These are phyloP conservation scores for Eospalax fontanierii DNA, from an alignment of 2,797 vertebrate genomes.

Conservation along the genomic window DNA sequence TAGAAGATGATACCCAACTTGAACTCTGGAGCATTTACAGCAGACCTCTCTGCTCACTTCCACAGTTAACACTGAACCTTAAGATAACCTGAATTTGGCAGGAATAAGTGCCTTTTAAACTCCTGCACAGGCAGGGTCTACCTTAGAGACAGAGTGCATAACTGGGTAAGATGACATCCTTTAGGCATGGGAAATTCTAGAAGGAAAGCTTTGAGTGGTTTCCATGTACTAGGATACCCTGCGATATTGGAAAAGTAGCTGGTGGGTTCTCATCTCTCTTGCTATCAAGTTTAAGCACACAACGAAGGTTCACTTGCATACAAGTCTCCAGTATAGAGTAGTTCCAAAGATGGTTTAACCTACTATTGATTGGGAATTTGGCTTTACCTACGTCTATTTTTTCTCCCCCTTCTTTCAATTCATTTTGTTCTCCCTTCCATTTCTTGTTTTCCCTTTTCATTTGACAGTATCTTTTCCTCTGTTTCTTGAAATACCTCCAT, in stretches of 20 bases:
- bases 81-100: neutral
- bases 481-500: neutral
- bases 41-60: neutral
- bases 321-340: neutral
- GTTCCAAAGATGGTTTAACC: neutral
- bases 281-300: neutral
- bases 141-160: neutral
- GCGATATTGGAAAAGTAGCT: neutral
- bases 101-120: no score
- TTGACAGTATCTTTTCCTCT: neutral
- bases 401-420: no score
- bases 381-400: neutral
- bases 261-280: neutral
- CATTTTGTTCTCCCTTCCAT: neutral
- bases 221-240: neutral
- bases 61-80: neutral
- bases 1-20: neutral
- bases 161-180: neutral
- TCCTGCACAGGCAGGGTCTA: neutral
- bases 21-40: neutral
- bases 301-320: neutral
- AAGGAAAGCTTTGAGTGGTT: neutral
- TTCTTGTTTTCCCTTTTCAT: neutral
- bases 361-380: neutral
- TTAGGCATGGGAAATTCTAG: no score